Evolutionary conservation across 2,797 vertebrate species (phyloP).

Genomic region (Phataginus tetradactyla): DNA sequence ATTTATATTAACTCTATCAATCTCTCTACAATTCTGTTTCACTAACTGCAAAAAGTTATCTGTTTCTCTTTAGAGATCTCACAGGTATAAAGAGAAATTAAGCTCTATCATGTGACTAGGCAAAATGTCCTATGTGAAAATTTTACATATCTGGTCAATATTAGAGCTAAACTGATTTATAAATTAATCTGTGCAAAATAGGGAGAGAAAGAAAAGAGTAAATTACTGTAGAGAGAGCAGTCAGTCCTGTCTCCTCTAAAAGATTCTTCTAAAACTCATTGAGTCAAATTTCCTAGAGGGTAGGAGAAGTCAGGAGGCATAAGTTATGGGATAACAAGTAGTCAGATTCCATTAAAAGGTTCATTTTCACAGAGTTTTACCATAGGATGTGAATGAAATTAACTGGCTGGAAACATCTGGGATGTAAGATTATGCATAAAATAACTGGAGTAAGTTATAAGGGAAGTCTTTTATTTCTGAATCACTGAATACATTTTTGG

Average conservation of each 20-base stretch:
- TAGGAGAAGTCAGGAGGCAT: background rate
- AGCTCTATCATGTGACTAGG: background rate
- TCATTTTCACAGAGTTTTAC: background rate
- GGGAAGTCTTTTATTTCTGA: background rate
- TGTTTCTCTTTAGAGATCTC: background rate
- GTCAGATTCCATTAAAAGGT: background rate
- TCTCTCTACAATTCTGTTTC: background rate
- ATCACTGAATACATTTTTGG: background rate
- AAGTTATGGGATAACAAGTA: background rate
- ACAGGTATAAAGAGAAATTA: background rate
- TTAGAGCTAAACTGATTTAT: background rate
- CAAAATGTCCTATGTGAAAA: background rate
- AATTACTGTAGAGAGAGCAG: background rate
- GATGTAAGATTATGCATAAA: background rate
- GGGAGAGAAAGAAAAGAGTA: background rate
- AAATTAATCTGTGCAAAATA: background rate
- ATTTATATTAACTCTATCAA: background rate
- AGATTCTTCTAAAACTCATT: background rate
- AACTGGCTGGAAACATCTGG: background rate
- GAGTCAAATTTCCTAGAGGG: background rate
- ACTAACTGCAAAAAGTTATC: background rate
- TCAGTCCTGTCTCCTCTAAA: background rate
- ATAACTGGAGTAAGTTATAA: conserved; percentile 7
- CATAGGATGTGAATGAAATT: background rate
- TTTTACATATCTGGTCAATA: background rate